Percentiles rank a stretch among this genome's conserved stretches.
These are phyloP conservation scores for Diorhabda sublineata DNA, from an alignment of 1,140 invertebrate genomes.

Conservation along the genomic window DNA sequence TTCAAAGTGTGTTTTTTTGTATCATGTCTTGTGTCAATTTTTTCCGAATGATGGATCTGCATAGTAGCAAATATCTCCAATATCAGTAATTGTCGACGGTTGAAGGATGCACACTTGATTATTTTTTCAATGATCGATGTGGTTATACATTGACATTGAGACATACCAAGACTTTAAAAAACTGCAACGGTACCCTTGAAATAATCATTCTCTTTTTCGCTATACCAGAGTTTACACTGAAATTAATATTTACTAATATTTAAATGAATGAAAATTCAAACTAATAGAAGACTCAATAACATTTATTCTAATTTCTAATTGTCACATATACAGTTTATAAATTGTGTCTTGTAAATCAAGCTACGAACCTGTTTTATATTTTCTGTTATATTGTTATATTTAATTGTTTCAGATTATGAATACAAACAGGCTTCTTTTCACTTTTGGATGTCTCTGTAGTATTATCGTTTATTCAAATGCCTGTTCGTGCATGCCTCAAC, in stretches of 20 bases:
- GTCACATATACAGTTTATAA: too few relatives aligned
- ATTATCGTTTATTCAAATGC: slow-evolving; percentile 20
- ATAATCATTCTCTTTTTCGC: neutral
- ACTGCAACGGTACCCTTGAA: neutral
- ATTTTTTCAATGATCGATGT: neutral
- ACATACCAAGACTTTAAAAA: neutral
- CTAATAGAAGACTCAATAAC: too few relatives aligned
- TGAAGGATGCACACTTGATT: neutral
- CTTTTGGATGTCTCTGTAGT: slow-evolving; percentile 18
- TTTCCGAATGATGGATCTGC: too few relatives aligned
- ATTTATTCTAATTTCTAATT: too few relatives aligned
- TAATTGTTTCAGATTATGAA: slow-evolving; percentile 21
- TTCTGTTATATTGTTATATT: slow-evolving; percentile 4
- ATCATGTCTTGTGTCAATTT: too few relatives aligned
- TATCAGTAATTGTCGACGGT: neutral
- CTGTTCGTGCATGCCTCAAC: slow-evolving; percentile 30
- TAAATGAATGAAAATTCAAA: too few relatives aligned
- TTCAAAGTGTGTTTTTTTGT: too few relatives aligned
- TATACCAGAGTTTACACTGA: neutral
- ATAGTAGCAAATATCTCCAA: too few relatives aligned
- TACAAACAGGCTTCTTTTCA: slow-evolving; percentile 11
- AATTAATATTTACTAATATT: neutral
- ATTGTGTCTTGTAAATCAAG: too few relatives aligned
- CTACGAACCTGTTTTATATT: neutral
- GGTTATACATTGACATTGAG: neutral